phyloP scores from a whole-genome alignment of 2,888 invertebrate species.

The Tholera decimalis region DNA sequence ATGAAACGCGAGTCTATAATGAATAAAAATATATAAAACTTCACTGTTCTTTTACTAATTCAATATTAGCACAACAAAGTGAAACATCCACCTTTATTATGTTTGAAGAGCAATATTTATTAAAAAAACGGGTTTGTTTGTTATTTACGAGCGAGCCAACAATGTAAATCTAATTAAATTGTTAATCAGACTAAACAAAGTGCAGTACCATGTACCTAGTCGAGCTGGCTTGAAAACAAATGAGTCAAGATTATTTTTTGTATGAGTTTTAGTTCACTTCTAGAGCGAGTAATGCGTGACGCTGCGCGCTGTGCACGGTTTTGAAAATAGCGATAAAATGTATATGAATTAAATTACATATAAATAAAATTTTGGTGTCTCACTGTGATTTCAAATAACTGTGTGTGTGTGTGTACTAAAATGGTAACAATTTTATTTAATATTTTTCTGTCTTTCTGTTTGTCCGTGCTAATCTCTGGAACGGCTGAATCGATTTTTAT shows the following conservation, averaged over 20 bases:
- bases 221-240: constrained; percentile 20
- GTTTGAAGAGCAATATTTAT: constrained; percentile 40
- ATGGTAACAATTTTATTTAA: no score
- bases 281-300: no score
- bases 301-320: background rate
- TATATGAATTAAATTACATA: no score
- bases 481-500: no score
- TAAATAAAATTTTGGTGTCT: no score
- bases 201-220: constrained; percentile 9
- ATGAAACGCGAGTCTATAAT: no score
- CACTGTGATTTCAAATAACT: no score
- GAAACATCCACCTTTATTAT: constrained; percentile 34
- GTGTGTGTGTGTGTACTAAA: no score
- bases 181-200: constrained; percentile 44
- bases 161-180: constrained; percentile 40
- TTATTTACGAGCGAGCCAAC: constrained; percentile 34
- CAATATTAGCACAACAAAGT: constrained; percentile 42
- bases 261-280: background rate
- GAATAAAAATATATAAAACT: background rate
- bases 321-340: no score
- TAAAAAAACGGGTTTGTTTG: constrained; percentile 32
- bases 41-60: constrained; percentile 26
- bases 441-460: no score
- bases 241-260: background rate
- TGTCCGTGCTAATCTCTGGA: no score